Base-by-base conservation (phyloP, 2,888 invertebrate species). In the Microctonus brassicae region DNA sequence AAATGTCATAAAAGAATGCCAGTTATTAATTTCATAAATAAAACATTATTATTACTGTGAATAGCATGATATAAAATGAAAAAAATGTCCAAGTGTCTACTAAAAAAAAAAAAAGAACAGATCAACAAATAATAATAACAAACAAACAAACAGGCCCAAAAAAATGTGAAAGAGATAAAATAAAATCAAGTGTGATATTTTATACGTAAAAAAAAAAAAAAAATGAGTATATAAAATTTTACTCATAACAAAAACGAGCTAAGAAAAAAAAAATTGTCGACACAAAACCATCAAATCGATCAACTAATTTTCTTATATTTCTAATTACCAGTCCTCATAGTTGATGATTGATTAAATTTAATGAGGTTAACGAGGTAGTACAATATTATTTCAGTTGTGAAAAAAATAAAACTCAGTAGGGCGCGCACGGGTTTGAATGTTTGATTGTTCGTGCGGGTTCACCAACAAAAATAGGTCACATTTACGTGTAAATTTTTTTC, bases 1-100 rank as follows among this genome's bases (percentile, higher is more conserved):
- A 97, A 92, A 97, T 98, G 95, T 94, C 94, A 79, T 95, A 89
- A 89, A 71, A 72, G 55, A 72, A 76, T 73, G 69, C 69, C 60
- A 69, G 69, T 69, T 70, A 73, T 61, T 68, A 71, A 60, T 75
- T 47, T 62, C 58, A 65, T 36, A 73, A 76, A 77, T 69, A 74
- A 78, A 76, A 67, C 69, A 72, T 71, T 80, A 79, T 77, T 75
- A 78, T 80, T 77, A 80, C 75, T 77, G 76, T 82, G 80, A 83
- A 82, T 83, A 82, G 83, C 78, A 80, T 81, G 78, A 79, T 77
- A 78, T 78, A 1, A 47, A 17, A 47, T n/a, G 9, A 20, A 47
- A 79, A 77, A 77, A 75, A 73, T 66, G 73, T 72, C 72, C 67
- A 70, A 73, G 70, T 72, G 67, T 72, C 75, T 73, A 61, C 68